Conservation (phyloP, 2,888 invertebrate species). For the Byasa hedistus region DNA sequence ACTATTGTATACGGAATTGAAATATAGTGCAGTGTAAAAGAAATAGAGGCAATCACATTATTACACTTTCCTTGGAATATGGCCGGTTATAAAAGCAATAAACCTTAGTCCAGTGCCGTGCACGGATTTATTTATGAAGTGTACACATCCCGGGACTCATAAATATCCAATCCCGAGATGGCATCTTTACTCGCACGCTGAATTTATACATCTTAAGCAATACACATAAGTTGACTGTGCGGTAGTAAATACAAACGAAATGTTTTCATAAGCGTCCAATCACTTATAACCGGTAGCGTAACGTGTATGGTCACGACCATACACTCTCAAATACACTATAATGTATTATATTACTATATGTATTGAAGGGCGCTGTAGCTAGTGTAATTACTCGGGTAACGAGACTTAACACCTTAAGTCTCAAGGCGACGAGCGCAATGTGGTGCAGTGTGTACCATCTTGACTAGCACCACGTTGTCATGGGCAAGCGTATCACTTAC, state of each 20-base stretch:
- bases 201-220: constrained; percentile 31
- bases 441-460: too few relatives aligned
- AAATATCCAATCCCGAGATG: constrained; percentile 69
- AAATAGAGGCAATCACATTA: constrained; percentile 30
- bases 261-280: constrained; percentile 10
- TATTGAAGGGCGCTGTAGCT: too few relatives aligned
- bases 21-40: constrained; percentile 16
- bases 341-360: too few relatives aligned
- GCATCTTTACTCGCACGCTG: constrained; percentile 37
- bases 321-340: too few relatives aligned
- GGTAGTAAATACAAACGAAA: constrained; percentile 16
- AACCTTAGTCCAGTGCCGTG: constrained; percentile 38
- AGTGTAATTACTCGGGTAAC: too few relatives aligned
- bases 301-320: too few relatives aligned
- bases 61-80: constrained; percentile 28
- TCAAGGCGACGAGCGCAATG: too few relatives aligned
- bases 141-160: constrained; percentile 50
- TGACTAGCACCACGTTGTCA: too few relatives aligned
- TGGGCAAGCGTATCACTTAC: too few relatives aligned
- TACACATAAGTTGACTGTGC: constrained; percentile 1
- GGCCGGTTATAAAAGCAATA: constrained; percentile 44
- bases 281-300: background rate
- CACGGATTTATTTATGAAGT: constrained; percentile 68
- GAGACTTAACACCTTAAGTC: too few relatives aligned
- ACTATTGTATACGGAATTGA: constrained; percentile 3